These are phyloP conservation scores for Manis pentadactyla DNA, from an alignment of 2,797 vertebrate genomes.

Conservation along the genomic window DNA sequence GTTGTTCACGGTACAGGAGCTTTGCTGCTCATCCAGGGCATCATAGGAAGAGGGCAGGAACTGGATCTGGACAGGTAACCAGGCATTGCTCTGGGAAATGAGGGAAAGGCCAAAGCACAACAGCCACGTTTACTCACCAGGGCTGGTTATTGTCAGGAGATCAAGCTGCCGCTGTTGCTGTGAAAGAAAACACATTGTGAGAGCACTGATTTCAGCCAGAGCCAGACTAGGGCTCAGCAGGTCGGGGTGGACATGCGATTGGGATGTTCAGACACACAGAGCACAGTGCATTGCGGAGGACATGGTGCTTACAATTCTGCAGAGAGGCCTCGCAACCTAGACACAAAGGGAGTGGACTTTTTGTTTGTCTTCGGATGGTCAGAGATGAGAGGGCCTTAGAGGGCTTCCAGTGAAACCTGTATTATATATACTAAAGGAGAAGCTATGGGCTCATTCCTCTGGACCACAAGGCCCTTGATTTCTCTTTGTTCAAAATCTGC, in stretches of 20 bases:
- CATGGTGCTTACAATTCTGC: conserved; percentile 64
- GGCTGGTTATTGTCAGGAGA: conserved; percentile 97
- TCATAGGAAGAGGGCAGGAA: conserved; percentile 68
- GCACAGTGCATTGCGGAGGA: conserved; percentile 73
- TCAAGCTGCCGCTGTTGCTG: conserved; percentile 97
- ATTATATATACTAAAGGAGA: background rate
- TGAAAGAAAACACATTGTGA: conserved; percentile 87
- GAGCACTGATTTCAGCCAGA: conserved; percentile 39
- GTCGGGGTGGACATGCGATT: conserved; percentile 75
- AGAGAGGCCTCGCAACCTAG: background rate
- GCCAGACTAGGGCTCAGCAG: conserved; percentile 68
- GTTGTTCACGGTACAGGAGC: background rate
- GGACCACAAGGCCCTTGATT: background rate
- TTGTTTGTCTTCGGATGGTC: background rate
- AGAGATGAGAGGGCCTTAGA: background rate
- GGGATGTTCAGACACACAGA: conserved; percentile 74
- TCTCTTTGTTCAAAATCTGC: background rate
- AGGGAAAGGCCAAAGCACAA: conserved; percentile 56
- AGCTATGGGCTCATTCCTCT: background rate
- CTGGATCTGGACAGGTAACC: conserved; percentile 75
- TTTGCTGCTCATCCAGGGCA: conserved; percentile 84
- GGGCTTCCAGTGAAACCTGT: background rate
- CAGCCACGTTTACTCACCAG: conserved; percentile 89
- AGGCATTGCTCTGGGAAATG: conserved; percentile 74
- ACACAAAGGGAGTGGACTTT: background rate